phyloP scores from a whole-genome alignment of 1,140 invertebrate genomes.

The Macrosteles quadrilineatus region DNA sequence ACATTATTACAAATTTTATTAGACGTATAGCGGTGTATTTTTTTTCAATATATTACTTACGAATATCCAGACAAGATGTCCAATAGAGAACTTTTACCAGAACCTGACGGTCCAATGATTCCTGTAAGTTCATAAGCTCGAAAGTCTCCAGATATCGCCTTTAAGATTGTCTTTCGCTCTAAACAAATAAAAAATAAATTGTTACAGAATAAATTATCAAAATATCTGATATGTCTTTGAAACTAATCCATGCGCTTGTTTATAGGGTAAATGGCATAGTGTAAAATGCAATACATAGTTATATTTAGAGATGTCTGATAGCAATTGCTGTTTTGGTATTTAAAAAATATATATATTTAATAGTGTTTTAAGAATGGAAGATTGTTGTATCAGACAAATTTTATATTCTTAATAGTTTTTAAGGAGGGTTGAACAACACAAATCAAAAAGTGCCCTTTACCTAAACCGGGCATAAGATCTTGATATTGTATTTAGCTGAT shows the following conservation, averaged over 20 bases:
- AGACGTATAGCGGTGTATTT: no score
- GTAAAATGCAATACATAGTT: background rate
- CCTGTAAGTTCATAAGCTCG: slow-evolving; percentile 78
- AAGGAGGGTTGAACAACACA: no score
- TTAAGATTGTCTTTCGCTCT: slow-evolving; percentile 76
- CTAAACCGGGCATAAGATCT: no score
- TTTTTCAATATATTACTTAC: slow-evolving; percentile 60
- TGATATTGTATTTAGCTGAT: no score
- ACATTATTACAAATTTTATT: no score
- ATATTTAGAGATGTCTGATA: background rate
- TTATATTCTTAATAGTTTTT: no score
- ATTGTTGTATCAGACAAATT: no score
- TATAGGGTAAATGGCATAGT: background rate
- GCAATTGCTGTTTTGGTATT: background rate
- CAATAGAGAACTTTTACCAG: slow-evolving; percentile 91
- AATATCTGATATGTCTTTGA: background rate
- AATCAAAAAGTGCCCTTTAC: no score
- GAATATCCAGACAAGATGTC: slow-evolving; percentile 89
- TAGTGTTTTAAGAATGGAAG: no score
- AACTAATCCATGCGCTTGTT: no score
- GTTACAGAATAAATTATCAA: background rate
- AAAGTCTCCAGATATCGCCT: slow-evolving; percentile 83
- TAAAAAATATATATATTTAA: no score
- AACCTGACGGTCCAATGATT: slow-evolving; percentile 93
- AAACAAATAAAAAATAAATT: slow-evolving; percentile 36